Conservation (phyloP, 2,797 vertebrate species). For the Arnoldichthys spilopterus region DNA sequence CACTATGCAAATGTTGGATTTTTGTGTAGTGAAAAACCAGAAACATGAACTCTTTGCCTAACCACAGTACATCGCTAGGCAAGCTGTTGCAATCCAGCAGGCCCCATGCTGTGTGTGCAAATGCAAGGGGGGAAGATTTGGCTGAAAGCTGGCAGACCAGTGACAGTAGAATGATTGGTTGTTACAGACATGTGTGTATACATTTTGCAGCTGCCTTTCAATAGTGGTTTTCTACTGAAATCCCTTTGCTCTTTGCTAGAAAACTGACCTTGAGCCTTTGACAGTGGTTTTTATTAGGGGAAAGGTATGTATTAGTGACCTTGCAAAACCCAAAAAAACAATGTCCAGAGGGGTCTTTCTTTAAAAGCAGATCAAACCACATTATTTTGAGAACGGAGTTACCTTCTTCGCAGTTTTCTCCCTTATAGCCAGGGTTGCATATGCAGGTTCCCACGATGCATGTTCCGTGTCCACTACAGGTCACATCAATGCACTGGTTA, state of each 20-base stretch:
- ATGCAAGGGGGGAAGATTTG: background rate
- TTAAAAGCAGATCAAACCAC: background rate
- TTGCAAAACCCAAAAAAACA: background rate
- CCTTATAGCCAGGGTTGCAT: constrained; percentile 92
- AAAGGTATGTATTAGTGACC: background rate
- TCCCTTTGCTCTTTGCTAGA: background rate
- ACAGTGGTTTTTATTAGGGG: background rate
- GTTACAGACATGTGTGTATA: background rate
- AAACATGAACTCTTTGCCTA: constrained; percentile 22
- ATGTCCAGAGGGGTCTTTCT: no score
- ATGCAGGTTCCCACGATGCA: constrained; percentile 98
- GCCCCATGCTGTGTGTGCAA: constrained; percentile 10
- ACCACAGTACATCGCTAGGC: constrained; percentile 7
- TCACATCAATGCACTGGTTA: constrained; percentile 93
- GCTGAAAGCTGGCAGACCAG: constrained; percentile 9
- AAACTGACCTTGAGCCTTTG: background rate
- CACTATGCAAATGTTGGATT: background rate
- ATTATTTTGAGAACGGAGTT: constrained; percentile 32
- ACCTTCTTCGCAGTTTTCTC: constrained; percentile 85
- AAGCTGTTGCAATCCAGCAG: constrained; percentile 31
- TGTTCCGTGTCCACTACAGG: constrained; percentile 93
- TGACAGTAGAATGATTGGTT: constrained; percentile 5
- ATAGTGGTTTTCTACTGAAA: background rate
- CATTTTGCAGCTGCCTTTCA: background rate
- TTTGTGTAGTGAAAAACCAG: constrained; percentile 24